Evolutionary conservation across 92 coral and sea anemone genomes (phyloP), one percentile per base, ranked within the genome.

Genomic region (Phenganax stokvisi): DNA sequence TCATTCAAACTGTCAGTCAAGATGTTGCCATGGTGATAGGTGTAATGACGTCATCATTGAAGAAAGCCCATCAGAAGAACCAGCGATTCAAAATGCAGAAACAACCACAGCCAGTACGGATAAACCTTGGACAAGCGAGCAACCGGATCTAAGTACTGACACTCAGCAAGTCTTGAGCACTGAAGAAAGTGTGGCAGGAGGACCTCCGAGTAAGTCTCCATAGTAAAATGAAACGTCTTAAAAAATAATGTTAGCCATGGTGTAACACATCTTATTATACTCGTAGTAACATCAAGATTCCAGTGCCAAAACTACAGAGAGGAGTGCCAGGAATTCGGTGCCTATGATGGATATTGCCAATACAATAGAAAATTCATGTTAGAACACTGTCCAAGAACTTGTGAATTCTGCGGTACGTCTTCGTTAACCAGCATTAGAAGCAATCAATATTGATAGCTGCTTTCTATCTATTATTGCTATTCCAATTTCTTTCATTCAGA

Each of bases 341-440:
- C 16, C 0, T 9, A 63, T 8, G 51, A 58, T 2, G 57, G 59
- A 37, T 79, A 79, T 73, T 79, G 83, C 63, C 83, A 79, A 51
- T 79, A 79, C 69, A 28, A 63, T 9, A 47, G 74, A 10, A 7
- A 62, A 0, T 79, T 79, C 27, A 79, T 79, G 83, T 6, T 79
- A 5, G 11, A 9, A 8, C 8, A 79, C 62, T 79, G 83, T 31
- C 83, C 67, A 63, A 16, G 54, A 16, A 79, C 73, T 60, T 79
- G 83, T 54, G 15, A 44, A n/a, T 79, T 63, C 31, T 79, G 83
- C 65, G 74, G 83, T 79, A 54, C 17, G 83, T 68, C 47, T 37
- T 37, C 47, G 47, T 37, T 73, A 73, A 73, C 11, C 25, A 17
- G 10, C 27, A 17, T 17, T 10, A 4, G 25, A 65, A 17, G 27